Conservation (phyloP, 2,113 vertebrate genomes). For the Tiliqua scincoides region DNA sequence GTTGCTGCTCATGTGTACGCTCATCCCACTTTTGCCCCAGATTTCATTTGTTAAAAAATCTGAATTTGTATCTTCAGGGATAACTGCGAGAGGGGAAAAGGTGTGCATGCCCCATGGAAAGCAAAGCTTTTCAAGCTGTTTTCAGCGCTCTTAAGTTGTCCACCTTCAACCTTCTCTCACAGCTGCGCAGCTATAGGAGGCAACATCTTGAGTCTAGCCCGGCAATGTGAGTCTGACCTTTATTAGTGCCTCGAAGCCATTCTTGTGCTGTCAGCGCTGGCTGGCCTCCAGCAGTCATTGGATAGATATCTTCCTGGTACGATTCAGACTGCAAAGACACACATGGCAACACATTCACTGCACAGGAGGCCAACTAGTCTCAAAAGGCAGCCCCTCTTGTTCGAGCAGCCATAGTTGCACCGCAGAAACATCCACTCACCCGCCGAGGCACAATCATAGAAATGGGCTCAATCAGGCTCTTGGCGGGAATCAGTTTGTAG, state of each 20-base stretch:
- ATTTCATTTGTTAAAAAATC: neutral
- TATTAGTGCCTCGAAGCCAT: slow-evolving; percentile 88
- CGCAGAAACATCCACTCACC: slow-evolving; percentile 72
- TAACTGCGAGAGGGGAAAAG: neutral
- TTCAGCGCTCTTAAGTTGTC: neutral
- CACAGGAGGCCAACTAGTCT: neutral
- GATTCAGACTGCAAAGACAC: slow-evolving; percentile 86
- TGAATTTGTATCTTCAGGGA: neutral
- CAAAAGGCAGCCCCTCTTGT: neutral
- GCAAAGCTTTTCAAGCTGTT: neutral
- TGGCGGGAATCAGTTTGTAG: slow-evolving; percentile 91
- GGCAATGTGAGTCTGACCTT: slow-evolving; percentile 80
- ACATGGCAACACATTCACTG: slow-evolving; percentile 10
- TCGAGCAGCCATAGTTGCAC: neutral
- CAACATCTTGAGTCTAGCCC: slow-evolving; percentile 4
- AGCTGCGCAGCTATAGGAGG: neutral
- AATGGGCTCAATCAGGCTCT: slow-evolving; percentile 88
- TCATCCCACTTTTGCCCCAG: neutral
- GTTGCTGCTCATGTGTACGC: neutral
- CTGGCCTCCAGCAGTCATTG: slow-evolving; percentile 84
- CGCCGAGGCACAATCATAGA: slow-evolving; percentile 95
- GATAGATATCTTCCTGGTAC: slow-evolving; percentile 97
- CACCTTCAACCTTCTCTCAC: neutral
- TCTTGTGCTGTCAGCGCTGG: slow-evolving; percentile 87
- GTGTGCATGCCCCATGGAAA: neutral